Evolutionary conservation across 1,140 invertebrate genomes (phyloP).

Genomic region (Zelostemma sp.): DNA sequence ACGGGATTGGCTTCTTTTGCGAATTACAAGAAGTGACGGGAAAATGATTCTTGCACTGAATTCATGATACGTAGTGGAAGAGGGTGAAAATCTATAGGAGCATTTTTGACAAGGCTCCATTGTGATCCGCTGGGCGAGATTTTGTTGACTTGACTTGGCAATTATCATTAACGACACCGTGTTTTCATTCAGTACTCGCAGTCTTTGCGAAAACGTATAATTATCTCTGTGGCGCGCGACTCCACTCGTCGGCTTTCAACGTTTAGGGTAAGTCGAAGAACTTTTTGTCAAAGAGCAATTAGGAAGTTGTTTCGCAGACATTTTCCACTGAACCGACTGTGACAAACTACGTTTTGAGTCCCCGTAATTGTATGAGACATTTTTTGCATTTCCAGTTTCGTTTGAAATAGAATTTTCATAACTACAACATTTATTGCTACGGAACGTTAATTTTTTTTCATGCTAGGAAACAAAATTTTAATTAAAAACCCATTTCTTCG

Average conservation of each 20-base stretch:
- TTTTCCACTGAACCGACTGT: too few species aligned
- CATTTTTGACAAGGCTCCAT: conserved; percentile 15
- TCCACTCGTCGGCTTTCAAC: conserved; percentile 23
- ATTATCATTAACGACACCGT: conserved; percentile 34
- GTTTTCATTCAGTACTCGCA: conserved; percentile 11
- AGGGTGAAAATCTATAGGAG: conserved; percentile 16
- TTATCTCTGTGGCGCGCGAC: conserved; percentile 53
- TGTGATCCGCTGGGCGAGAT: conserved; percentile 16
- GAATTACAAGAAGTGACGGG: too few species aligned
- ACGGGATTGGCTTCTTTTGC: background rate
- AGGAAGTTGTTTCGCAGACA: conserved; percentile 11
- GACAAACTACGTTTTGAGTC: too few species aligned
- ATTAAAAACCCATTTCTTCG: too few species aligned
- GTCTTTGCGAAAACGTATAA: conserved; percentile 44
- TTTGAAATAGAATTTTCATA: too few species aligned
- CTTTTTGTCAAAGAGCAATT: conserved; percentile 15
- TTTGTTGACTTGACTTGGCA: conserved; percentile 14
- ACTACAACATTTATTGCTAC: too few species aligned
- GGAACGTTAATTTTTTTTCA: too few species aligned
- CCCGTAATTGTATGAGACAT: too few species aligned
- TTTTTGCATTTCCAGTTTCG: too few species aligned
- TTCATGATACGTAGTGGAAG: conserved; percentile 17
- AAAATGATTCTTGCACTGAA: too few species aligned
- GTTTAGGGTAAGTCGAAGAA: conserved; percentile 30
- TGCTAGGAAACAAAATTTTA: too few species aligned